Evolutionary conservation across 2,797 vertebrate species (phyloP), one percentile per base, ranked within the genome.

Genomic region (Philypnodon macrostomus): DNA sequence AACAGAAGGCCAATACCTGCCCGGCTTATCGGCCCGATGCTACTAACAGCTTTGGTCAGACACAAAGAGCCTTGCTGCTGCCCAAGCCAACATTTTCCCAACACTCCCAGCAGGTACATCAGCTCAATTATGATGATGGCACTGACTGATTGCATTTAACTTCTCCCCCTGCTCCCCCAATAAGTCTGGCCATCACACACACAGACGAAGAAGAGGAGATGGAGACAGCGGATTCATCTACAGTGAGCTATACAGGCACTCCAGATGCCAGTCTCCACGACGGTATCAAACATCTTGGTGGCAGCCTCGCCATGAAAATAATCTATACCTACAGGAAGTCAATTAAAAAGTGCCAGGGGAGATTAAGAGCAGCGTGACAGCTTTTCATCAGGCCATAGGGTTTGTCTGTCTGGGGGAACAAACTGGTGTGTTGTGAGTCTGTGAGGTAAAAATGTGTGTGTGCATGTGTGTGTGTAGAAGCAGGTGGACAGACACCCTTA

Each of bases 291-390:
- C 85, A 80, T 90, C 69, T 90, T 83, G 55, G 87, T 83, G 90
- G 84, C 87, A 90, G 92, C 91, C 91, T 91, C 90, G 76, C 85
- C 86, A 80, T 80, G 90, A 91, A 79, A 92, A 92, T 90, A 93
- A 91, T 93, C 90, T 90, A 90, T 88, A 92, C 91, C 92, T 92
- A 90, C 90, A 91, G 89, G 90, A 94, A 93, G 92, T 93, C 93
- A 94, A 93, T 94, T 94, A 94, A 93, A 93, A 91, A 86, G 89
- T 92, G 93, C 91, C 93, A 90, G 87, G 75, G 85, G 90, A 94
- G 91, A 95, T 94, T 92, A 93, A 93, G 90, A 93, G 90, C 85
- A 88, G 90, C 79, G 84, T 92, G 92, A 92, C 92, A 92, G 90
- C 92, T 88, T 83, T 74, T 89, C 88, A 81, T 90, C 91, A 89